Evolutionary conservation across 2,888 invertebrate species (phyloP).

Genomic region (Lepidocyrtinus sp.): DNA sequence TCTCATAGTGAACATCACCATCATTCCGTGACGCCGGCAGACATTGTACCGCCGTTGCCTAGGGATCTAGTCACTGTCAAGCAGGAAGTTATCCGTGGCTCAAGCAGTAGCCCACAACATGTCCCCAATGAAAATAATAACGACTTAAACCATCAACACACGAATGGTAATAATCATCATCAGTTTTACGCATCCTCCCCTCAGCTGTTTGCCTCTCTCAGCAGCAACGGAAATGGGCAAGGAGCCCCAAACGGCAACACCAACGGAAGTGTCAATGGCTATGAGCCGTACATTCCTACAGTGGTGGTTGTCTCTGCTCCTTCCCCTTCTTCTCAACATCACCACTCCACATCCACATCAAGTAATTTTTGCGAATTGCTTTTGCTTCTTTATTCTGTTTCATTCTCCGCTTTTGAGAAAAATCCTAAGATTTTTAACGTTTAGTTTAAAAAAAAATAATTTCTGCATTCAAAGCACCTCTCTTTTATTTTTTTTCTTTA

Average conservation of each 20-base stretch:
- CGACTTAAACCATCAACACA: conserved; percentile 13
- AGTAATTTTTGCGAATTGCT: conserved; percentile 44
- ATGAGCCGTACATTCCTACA: conserved; percentile 59
- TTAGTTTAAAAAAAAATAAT: too few relatives aligned
- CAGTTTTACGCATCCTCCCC: conserved; percentile 58
- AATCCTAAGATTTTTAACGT: too few relatives aligned
- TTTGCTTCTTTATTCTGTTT: conserved; percentile 2
- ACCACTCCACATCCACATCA: conserved; percentile 50
- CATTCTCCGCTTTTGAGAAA: too few relatives aligned
- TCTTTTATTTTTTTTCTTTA: neutral
- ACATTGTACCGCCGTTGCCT: conserved; percentile 44
- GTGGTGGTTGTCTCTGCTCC: conserved; percentile 66
- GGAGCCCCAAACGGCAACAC: conserved; percentile 27
- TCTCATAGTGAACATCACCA: conserved; percentile 37
- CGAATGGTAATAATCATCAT: conserved; percentile 48
- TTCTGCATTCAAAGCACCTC: too few relatives aligned
- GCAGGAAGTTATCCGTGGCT: conserved; percentile 42
- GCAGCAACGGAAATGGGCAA: conserved; percentile 46
- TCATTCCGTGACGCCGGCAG: conserved; percentile 51
- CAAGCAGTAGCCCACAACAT: conserved; percentile 22
- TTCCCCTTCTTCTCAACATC: conserved; percentile 59
- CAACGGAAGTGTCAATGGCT: conserved; percentile 44
- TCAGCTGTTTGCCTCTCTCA: conserved; percentile 66
- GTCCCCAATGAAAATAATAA: conserved; percentile 9
- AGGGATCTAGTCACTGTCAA: conserved; percentile 52